Evolutionary conservation across 2,888 invertebrate species (phyloP).

Genomic region (Melangyna quadrimaculata): DNA sequence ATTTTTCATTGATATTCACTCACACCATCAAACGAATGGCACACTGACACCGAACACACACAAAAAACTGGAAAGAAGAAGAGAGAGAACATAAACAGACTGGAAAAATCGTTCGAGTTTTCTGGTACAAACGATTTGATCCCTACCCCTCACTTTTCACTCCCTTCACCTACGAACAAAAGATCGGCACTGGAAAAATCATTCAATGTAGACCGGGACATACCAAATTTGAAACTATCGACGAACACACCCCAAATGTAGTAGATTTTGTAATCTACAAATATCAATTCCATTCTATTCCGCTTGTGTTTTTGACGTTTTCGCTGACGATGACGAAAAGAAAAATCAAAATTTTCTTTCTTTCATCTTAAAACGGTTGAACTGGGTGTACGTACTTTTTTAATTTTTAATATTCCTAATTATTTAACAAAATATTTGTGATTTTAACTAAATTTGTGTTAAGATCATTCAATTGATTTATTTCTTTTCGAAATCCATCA

Average conservation of each 20-base stretch:
- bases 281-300: neutral
- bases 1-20: too few species aligned
- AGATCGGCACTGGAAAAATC: too few species aligned
- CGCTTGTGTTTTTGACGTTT: constrained; percentile 10
- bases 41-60: too few species aligned
- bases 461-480: neutral
- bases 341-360: constrained; percentile 73
- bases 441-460: constrained; percentile 21
- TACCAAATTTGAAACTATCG: neutral
- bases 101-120: too few species aligned
- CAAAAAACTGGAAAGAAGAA: too few species aligned
- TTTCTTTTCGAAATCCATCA: neutral
- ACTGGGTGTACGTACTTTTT: constrained; percentile 75
- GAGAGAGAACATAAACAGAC: too few species aligned
- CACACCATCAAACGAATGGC: too few species aligned
- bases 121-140: too few species aligned
- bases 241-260: neutral
- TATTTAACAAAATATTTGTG: constrained; percentile 7
- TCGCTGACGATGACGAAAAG: neutral
- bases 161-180: too few species aligned
- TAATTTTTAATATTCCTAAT: neutral
- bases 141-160: too few species aligned
- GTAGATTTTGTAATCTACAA: neutral
- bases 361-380: constrained; percentile 75
- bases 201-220: too few species aligned